Base-by-base conservation (phyloP, 2,888 invertebrate species). In the Synergus itoensis region DNA sequence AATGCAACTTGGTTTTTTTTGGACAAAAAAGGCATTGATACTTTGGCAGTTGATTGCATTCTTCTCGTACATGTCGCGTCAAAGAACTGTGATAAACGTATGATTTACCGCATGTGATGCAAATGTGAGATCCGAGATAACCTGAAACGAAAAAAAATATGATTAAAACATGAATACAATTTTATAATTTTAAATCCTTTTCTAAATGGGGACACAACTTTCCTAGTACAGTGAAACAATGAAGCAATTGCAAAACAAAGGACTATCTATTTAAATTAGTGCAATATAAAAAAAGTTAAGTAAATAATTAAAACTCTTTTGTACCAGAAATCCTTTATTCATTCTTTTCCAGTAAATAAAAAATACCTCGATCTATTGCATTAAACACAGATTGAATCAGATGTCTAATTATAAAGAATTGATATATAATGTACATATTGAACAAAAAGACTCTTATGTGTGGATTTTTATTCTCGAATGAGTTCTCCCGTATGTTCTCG, bases 21-120 rank as follows among this genome's bases (percentile, higher is more conserved):
- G 90, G 88, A 78, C 92, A 92, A 84, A 87, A 89, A 36, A 89
- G 90, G 79, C 92, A 92, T 78, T 91, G 89, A 83, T 90, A 89
- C 81, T 89, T 89, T 28, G 92, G 91, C 8, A 87, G 81, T 83
- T 90, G 88, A 41, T 91, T 91, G 84, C 92, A 92, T 81, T 92
- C 91, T 45, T 92, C 89, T 77, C 87, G 87, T 69, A 89, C 67
- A 81, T 92, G 92, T 63, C 91, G 86, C 73, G 82, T 87, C 84
- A 91, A 84, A 64, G 89, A 90, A 69, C 88, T 89, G 80, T 87
- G 87, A 87, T 88, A 88, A 84, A 88, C 85, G 86, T 92, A 92
- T 40, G 83, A 79, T 76, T 90, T 91, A 80, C 90, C 91, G 82
- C 92, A 92, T 40, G 80, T 80, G 21, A 77, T 81, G 83, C 90